Evolutionary conservation across 2,797 vertebrate species (phyloP).

Genomic region (Pteronotus mesoamericanus): DNA sequence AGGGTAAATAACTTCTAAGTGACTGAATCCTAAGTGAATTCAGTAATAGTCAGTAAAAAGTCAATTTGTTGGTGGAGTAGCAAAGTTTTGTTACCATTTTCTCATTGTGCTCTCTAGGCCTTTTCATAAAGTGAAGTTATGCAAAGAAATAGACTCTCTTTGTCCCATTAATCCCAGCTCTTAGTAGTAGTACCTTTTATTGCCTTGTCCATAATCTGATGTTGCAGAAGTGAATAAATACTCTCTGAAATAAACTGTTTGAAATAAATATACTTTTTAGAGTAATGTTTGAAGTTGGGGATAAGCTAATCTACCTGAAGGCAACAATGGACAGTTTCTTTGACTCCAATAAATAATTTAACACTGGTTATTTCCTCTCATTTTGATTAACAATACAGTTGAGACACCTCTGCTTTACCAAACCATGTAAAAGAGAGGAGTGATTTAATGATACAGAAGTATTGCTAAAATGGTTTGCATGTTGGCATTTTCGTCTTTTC

Average conservation of each 20-base stretch:
- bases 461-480: background rate
- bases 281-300: background rate
- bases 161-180: background rate
- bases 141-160: background rate
- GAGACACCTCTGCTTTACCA: constrained; percentile 13
- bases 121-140: background rate
- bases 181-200: background rate
- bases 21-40: background rate
- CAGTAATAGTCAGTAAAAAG: background rate
- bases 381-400: constrained; percentile 1
- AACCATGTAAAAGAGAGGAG: background rate
- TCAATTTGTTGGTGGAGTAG: background rate
- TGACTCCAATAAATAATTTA: background rate
- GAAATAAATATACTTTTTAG: background rate
- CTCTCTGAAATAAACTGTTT: background rate
- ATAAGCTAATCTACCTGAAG: background rate
- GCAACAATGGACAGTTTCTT: background rate
- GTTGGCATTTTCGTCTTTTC: background rate
- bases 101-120: background rate
- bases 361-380: background rate
- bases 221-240: background rate
- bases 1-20: background rate
- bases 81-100: background rate
- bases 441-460: background rate
- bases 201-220: background rate